A percentile compares a stretch with the other conserved stretches of the same genome.
These are phyloP conservation scores for Strongylocentrotus purpuratus DNA, from an alignment of 35 echinoderm and acorn worm species.

Conservation along the genomic window DNA sequence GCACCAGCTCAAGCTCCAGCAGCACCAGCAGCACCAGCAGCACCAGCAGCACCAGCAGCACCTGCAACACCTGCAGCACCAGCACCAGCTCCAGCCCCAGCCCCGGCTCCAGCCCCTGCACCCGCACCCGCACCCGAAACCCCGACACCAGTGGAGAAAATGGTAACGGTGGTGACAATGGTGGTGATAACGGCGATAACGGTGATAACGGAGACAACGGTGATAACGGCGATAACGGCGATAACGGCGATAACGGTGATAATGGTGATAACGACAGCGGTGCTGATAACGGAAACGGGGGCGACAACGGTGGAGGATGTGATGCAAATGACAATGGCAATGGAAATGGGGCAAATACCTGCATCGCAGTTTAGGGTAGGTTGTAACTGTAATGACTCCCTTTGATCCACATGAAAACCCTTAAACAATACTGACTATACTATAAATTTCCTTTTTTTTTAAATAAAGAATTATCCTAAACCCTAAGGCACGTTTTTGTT, in stretches of 20 bases:
- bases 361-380: not conserved
- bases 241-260: not conserved
- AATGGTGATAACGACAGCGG: not conserved
- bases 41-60: not conserved
- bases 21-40: not conserved
- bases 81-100: constrained; percentile 1
- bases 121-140: not conserved
- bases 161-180: constrained; percentile 8
- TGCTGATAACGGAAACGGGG: not conserved
- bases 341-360: not conserved
- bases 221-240: no score
- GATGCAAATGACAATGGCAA: not conserved
- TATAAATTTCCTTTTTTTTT: no score
- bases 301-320: not conserved
- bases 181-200: constrained; percentile 24
- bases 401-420: not conserved
- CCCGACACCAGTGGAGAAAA: not conserved
- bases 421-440: not conserved
- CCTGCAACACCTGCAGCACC: not conserved
- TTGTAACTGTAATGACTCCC: no score
- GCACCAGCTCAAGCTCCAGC: not conserved
- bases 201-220: not conserved
- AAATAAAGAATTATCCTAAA: no score
- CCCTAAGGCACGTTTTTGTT: no score
- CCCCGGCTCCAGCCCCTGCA: not conserved